These are phyloP conservation scores for Leptinotarsa undecemlineata DNA, from an alignment of 1,140 invertebrate genomes.

Conservation along the genomic window DNA sequence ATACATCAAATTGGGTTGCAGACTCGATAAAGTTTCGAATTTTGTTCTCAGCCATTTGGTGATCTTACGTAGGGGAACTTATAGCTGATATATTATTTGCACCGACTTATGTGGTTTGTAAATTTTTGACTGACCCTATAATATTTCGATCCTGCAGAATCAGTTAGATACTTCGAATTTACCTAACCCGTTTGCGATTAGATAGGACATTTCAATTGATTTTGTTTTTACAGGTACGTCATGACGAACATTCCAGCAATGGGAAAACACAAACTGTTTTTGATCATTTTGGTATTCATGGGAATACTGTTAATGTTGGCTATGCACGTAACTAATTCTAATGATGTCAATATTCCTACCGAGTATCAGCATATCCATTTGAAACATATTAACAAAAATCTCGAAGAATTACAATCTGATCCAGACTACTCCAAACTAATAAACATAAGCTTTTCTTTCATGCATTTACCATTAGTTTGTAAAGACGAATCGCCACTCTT, in stretches of 20 bases:
- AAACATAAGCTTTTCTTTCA: constrained; percentile 10
- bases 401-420: background rate
- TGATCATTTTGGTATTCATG: background rate
- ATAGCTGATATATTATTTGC: too few relatives aligned
- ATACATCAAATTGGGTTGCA: too few relatives aligned
- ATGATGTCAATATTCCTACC: background rate
- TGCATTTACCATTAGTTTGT: constrained; percentile 24
- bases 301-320: background rate
- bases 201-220: background rate
- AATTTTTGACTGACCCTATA: too few relatives aligned
- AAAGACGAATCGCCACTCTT: constrained; percentile 45
- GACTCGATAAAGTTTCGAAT: too few relatives aligned
- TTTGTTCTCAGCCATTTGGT: too few relatives aligned
- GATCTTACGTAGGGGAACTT: too few relatives aligned
- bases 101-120: too few relatives aligned
- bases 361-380: background rate
- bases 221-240: background rate
- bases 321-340: background rate
- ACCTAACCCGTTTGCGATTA: too few relatives aligned
- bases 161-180: too few relatives aligned
- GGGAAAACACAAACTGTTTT: background rate
- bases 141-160: too few relatives aligned
- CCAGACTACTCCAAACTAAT: background rate
- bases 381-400: background rate
- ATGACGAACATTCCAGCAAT: background rate